Percentiles rank a stretch among this genome's conserved stretches.
phyloP scores from a whole-genome alignment of 1,140 invertebrate species.

The Latrodectus geometricus region DNA sequence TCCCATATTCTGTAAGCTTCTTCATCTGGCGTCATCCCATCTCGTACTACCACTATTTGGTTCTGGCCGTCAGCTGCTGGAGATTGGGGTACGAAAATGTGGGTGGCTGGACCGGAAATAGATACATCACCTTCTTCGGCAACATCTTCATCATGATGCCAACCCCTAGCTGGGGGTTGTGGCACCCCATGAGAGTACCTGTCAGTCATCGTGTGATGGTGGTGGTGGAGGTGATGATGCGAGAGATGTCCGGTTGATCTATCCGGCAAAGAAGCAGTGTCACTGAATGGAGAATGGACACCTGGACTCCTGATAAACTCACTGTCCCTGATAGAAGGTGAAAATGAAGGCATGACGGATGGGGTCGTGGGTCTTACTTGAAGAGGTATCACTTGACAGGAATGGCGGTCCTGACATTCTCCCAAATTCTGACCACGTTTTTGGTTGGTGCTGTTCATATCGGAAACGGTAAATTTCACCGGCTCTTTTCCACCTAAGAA shows the following conservation, averaged over 20 bases:
- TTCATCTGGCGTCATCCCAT: slow-evolving; percentile 33
- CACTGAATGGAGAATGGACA: slow-evolving; percentile 33
- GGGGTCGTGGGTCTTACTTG: slow-evolving; percentile 42
- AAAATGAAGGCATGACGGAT: slow-evolving; percentile 9
- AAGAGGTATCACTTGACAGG: slow-evolving; percentile 43
- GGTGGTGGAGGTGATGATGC: slow-evolving; percentile 42
- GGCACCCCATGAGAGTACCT: not conserved
- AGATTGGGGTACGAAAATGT: slow-evolving; percentile 34
- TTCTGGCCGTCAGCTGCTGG: not conserved
- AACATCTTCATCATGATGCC: slow-evolving; percentile 22
- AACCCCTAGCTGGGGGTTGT: not conserved
- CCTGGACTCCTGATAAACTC: slow-evolving; percentile 30
- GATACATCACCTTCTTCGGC: slow-evolving; percentile 25
- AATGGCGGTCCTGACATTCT: slow-evolving; percentile 32
- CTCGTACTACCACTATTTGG: not conserved
- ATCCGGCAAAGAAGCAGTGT: slow-evolving; percentile 32
- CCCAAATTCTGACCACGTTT: slow-evolving; percentile 11
- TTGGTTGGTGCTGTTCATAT: slow-evolving; percentile 5
- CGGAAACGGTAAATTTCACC: slow-evolving; percentile 1
- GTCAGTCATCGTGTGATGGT: slow-evolving; percentile 18
- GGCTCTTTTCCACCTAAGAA: slow-evolving; percentile 53
- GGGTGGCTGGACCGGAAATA: slow-evolving; percentile 30
- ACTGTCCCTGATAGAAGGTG: slow-evolving; percentile 15
- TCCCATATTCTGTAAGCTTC: slow-evolving; percentile 49
- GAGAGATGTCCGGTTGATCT: not conserved